Evolutionary conservation across 2,797 vertebrate species (phyloP).

Genomic region (Anguilla obscura): DNA sequence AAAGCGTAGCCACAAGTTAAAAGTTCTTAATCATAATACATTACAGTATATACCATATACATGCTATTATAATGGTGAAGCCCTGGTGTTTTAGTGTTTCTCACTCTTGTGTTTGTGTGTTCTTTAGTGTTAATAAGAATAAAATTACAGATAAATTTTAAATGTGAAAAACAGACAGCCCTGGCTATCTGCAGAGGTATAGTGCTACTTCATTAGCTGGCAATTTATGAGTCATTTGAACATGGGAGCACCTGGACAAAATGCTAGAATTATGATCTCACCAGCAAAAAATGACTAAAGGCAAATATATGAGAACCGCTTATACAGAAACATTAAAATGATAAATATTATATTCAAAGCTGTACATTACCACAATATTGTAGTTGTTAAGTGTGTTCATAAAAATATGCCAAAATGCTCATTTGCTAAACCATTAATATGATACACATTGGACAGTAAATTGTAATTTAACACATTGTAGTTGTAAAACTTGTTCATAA

Average conservation of each 20-base stretch:
- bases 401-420: neutral
- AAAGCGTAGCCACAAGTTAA: neutral
- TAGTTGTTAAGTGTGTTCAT: neutral
- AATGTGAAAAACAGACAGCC: neutral
- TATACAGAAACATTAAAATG: neutral
- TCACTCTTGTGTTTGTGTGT: neutral
- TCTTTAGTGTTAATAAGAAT: neutral
- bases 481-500: neutral
- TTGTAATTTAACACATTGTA: neutral
- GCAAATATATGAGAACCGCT: neutral
- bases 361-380: neutral
- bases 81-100: neutral
- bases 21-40: too few species aligned
- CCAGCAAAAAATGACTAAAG: neutral
- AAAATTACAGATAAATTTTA: neutral
- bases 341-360: neutral
- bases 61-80: neutral
- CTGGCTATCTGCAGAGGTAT: neutral
- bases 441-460: neutral
- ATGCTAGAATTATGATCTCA: neutral
- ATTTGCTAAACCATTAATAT: neutral
- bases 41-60: neutral
- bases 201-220: neutral
- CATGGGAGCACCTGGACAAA: neutral
- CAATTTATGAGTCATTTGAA: neutral